Evolutionary conservation across 1,140 invertebrate species (phyloP), one percentile per base, ranked within the genome.

Genomic region (Ctenoplectra terminalis): DNA sequence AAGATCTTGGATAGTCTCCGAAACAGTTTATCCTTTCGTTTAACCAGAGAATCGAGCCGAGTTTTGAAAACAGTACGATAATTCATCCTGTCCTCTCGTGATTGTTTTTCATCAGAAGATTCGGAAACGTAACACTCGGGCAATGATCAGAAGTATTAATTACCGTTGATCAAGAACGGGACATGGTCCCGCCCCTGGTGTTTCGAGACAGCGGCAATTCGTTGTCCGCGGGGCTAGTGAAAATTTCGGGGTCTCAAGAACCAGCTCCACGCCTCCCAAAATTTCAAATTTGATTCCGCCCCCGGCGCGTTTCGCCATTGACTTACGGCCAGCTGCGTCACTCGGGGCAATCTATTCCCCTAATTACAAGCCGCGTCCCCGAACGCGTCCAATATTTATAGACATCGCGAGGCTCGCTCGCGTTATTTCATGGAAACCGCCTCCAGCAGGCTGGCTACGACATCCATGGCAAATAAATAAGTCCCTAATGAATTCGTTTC

Each of bases 251-350:
- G 40, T 43, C 26, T 46, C 40, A 17, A 13, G 26, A 29, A 54
- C 15, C 11, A 0, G 20, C 11, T 81, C 79, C 79, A 81, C 79
- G 71, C 79, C 79, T 73, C 60, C 56, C 79, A 40, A 81, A 81
- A 75, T 75, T 81, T 75, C 79, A 52, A 81, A 75, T 75, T 81
- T 72, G 79, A 81, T 81, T 75, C 71, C 71, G 79, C 72, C 70
- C 31, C 31, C 7, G 52, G 66, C 54, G 23, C 15, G 23, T 63
- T 29, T 31, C 50, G 70, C 50, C 52, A 60, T 75, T 81, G 61
- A 75, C 61, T 81, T 81, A 75, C 72, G 79, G 43, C 40, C 79
- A 67, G 71, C 79, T 75, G 79, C 79, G 79, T 67, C 63, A 75
- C 79, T 75, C 79, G 71, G 61, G 79, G 79, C 79, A 50, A 81